These are phyloP conservation scores for Paramormyrops hopkinsi DNA, from an alignment of 2,797 vertebrate genomes.

Conservation along the genomic window DNA sequence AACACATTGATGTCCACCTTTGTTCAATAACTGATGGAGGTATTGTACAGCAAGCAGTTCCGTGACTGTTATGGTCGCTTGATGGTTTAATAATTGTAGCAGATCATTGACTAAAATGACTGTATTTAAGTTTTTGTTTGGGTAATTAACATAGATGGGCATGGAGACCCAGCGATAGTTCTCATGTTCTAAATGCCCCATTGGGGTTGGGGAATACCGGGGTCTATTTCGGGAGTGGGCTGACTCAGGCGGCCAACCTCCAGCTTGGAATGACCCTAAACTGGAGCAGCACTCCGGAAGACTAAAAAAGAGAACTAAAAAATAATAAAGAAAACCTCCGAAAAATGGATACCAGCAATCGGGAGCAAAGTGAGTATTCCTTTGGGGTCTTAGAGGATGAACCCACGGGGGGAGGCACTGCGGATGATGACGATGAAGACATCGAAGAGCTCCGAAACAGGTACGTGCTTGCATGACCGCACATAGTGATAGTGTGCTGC, in stretches of 20 bases:
- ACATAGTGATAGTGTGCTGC: neutral
- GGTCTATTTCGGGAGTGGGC: constrained; percentile 84
- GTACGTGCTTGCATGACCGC: constrained; percentile 43
- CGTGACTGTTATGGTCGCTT: neutral
- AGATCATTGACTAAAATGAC: neutral
- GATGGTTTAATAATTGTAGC: neutral
- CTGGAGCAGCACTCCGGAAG: constrained; percentile 51
- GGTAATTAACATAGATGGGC: constrained; percentile 11
- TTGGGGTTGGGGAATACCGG: constrained; percentile 31
- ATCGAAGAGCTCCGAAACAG: constrained; percentile 76
- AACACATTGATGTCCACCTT: neutral
- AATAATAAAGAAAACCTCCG: constrained; percentile 30
- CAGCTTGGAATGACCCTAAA: constrained; percentile 41
- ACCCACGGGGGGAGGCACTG: constrained; percentile 41
- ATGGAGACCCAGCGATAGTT: constrained; percentile 20
- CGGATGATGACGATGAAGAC: constrained; percentile 68
- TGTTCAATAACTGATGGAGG: neutral
- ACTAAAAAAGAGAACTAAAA: constrained; percentile 45
- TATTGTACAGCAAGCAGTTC: neutral
- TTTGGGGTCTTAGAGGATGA: constrained; percentile 54
- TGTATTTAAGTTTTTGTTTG: neutral
- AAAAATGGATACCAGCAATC: constrained; percentile 52
- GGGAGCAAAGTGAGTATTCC: constrained; percentile 58
- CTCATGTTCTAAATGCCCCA: constrained; percentile 16
- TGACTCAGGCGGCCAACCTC: constrained; percentile 74